Conservation (phyloP, 2,888 invertebrate species). For the Hydroisotoma schaefferi region DNA sequence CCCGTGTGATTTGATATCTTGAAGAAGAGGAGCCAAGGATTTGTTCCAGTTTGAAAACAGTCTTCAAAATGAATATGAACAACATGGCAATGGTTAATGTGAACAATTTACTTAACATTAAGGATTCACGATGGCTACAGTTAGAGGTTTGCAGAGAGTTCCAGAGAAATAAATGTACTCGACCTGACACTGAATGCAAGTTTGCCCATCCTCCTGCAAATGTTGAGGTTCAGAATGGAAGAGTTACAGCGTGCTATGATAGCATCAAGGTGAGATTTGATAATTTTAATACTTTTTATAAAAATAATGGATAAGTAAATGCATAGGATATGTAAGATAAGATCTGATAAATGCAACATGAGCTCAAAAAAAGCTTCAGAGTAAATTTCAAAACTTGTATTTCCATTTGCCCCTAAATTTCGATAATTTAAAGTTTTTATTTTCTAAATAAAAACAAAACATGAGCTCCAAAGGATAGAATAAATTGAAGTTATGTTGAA, state of each 20-base stretch:
- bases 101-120: slow-evolving; percentile 95
- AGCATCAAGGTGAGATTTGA: slow-evolving; percentile 88
- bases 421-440: too few relatives aligned
- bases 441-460: too few relatives aligned
- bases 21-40: too few relatives aligned
- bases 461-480: too few relatives aligned
- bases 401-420: too few relatives aligned
- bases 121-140: slow-evolving; percentile 99
- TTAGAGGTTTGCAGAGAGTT: slow-evolving; percentile 99
- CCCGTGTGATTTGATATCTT: too few relatives aligned
- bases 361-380: too few relatives aligned
- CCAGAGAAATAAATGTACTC: slow-evolving; percentile 98
- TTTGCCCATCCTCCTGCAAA: slow-evolving; percentile 99
- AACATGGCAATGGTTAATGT: slow-evolving; percentile 87
- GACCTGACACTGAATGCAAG: slow-evolving; percentile 99
- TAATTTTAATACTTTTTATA: neutral
- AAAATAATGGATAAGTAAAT: neutral
- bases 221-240: slow-evolving; percentile 99
- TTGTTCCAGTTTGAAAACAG: too few relatives aligned
- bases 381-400: too few relatives aligned
- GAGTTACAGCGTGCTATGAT: slow-evolving; percentile 99
- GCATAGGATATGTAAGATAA: too few relatives aligned
- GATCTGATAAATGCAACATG: too few relatives aligned
- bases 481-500: too few relatives aligned
- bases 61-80: slow-evolving; percentile 43